These are phyloP conservation scores for Helobdella robusta DNA, from an alignment of 2,888 invertebrate species.

Conservation along the genomic window DNA sequence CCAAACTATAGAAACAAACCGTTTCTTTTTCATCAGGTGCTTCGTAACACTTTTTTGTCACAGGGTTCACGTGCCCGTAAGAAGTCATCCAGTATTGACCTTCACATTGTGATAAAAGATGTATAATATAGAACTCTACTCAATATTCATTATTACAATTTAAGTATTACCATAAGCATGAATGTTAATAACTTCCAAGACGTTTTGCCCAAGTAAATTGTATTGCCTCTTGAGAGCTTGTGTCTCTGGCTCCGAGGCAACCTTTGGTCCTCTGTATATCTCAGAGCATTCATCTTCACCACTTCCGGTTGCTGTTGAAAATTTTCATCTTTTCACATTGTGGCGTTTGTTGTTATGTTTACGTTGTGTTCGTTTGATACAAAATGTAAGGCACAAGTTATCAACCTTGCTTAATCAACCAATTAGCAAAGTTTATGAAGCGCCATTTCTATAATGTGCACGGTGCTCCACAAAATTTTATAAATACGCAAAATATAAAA, in stretches of 20 bases:
- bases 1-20: background rate
- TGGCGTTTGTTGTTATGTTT: too few species aligned
- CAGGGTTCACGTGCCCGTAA: background rate
- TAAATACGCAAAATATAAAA: too few species aligned
- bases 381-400: too few species aligned
- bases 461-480: too few species aligned
- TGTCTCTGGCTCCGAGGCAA: constrained; percentile 30
- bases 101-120: background rate
- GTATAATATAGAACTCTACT: too few species aligned
- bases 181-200: constrained; percentile 18
- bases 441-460: too few species aligned
- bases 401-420: too few species aligned
- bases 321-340: too few species aligned
- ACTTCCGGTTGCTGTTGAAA: constrained; percentile 24
- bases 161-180: constrained; percentile 26
- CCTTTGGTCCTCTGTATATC: constrained; percentile 23
- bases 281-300: constrained; percentile 23
- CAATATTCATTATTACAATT: too few species aligned
- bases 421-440: too few species aligned
- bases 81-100: constrained; percentile 11
- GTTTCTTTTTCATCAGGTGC: background rate
- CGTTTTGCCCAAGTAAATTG: background rate
- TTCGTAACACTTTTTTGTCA: background rate
- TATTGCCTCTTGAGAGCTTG: constrained; percentile 20
- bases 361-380: too few species aligned